These are phyloP conservation scores for Euplagia quadripunctaria DNA, from an alignment of 2,888 invertebrate genomes.

Conservation along the genomic window DNA sequence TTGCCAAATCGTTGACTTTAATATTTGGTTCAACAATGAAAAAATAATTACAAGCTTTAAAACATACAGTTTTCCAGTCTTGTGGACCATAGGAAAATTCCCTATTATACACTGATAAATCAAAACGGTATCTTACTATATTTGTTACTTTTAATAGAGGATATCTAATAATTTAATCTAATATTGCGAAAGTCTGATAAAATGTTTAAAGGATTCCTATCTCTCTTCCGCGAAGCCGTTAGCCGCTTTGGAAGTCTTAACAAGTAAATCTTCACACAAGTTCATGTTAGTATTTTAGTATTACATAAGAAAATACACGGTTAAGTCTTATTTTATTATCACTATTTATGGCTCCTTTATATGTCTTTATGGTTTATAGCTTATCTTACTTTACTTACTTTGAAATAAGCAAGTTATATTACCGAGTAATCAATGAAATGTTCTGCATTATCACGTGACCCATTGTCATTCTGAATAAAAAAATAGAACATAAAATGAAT, in stretches of 20 bases:
- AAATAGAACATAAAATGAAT: background rate
- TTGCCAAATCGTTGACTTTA: too few relatives aligned
- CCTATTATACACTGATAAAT: too few relatives aligned
- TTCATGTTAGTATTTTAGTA: background rate
- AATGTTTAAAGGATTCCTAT: background rate
- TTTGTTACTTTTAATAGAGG: background rate
- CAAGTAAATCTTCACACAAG: background rate
- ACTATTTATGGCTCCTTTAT: background rate
- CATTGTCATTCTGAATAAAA: background rate
- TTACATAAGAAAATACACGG: background rate
- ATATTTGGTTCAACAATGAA: too few relatives aligned
- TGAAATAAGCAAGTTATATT: slow-evolving; percentile 10
- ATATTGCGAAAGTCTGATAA: background rate
- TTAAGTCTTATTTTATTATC: background rate
- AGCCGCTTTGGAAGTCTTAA: too few relatives aligned
- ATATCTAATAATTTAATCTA: background rate
- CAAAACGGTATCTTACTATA: background rate
- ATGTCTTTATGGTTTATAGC: background rate
- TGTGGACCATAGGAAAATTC: too few relatives aligned
- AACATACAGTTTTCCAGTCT: too few relatives aligned
- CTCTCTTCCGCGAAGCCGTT: background rate
- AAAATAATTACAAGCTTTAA: too few relatives aligned
- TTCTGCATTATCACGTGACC: background rate
- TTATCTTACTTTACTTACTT: background rate
- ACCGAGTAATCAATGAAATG: background rate